Base-by-base conservation (phyloP, 2,888 invertebrate species). In the Teleogryllus oceanicus region DNA sequence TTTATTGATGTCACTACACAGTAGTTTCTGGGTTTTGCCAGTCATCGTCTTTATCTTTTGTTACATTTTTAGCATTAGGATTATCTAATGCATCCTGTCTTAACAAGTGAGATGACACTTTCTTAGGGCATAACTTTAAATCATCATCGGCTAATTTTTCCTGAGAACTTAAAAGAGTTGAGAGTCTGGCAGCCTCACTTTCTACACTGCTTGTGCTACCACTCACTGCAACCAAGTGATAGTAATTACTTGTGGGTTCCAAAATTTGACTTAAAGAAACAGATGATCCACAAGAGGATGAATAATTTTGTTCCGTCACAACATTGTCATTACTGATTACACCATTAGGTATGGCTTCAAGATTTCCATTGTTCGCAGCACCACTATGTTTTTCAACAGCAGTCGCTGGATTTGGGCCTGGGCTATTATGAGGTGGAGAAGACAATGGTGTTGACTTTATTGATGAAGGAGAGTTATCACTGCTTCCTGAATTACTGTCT, bases 51-150 rank as follows among this genome's bases (percentile, higher is more conserved):
- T 51, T 50, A 5, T 51, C 80, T 24, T 79, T 79, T 10, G 75
- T 24, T 49, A 75, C 78, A 50, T 49, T 75, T 24, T 62, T 16
- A 13, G 75, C 79, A 50, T 50, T 75, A 16, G 78, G 16, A 50
- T 50, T 74, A 50, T 82, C 82, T 13, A 82, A n/a, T 13, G 82
- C 82, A 81, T 82, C 81, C 74, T 82, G 82, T 21, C 82, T 81
- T n/a, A 80, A 24, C n/a, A 82, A 79, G 21, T 79, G 75, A 10
- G 49, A 24, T 5, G 79, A 16, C 49, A 78, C 76, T 13, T 75
- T 51, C 37, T 80, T 81, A 12, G 74, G 75, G 4, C 78, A 12
- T 11, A 79, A 49, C 74, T 76, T 80, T 18, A 79, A 21, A 12
- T 82, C 81, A 16, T 74, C 49, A n/a, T 79, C 80, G 16, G 50